phyloP scores from a whole-genome alignment of 2,113 vertebrate species.

The Nicator chloris region DNA sequence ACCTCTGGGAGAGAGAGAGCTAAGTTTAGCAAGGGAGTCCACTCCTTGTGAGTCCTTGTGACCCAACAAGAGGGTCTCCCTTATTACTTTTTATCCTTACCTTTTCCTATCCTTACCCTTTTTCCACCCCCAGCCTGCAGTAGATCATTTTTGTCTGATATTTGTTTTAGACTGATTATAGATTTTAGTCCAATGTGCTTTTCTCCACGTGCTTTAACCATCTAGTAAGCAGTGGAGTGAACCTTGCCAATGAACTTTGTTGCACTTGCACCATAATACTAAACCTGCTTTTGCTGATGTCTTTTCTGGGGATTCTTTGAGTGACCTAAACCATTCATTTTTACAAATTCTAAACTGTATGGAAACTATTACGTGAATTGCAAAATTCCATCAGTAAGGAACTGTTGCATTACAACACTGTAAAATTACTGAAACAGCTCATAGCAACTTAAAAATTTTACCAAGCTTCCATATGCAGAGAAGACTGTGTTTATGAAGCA shows the following conservation, averaged over 20 bases:
- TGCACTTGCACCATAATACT: not conserved
- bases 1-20: too few relatives aligned
- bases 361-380: not conserved
- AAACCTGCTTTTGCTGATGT: not conserved
- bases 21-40: not conserved
- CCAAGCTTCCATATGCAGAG: not conserved
- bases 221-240: not conserved
- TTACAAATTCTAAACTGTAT: not conserved
- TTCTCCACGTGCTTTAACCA: not conserved
- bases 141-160: not conserved
- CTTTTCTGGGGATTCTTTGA: not conserved
- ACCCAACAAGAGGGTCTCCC: not conserved
- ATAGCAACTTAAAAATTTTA: not conserved
- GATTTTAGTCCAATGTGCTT: not conserved
- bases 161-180: not conserved
- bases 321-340: not conserved
- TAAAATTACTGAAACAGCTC: not conserved
- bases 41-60: not conserved
- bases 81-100: not conserved
- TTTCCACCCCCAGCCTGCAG: not conserved
- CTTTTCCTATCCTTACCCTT: not conserved
- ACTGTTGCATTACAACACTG: not conserved
- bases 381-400: not conserved
- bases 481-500: not conserved
- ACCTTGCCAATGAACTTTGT: not conserved